phyloP scores from a whole-genome alignment of 1,140 invertebrate genomes.

The Nasonia vitripennis region DNA sequence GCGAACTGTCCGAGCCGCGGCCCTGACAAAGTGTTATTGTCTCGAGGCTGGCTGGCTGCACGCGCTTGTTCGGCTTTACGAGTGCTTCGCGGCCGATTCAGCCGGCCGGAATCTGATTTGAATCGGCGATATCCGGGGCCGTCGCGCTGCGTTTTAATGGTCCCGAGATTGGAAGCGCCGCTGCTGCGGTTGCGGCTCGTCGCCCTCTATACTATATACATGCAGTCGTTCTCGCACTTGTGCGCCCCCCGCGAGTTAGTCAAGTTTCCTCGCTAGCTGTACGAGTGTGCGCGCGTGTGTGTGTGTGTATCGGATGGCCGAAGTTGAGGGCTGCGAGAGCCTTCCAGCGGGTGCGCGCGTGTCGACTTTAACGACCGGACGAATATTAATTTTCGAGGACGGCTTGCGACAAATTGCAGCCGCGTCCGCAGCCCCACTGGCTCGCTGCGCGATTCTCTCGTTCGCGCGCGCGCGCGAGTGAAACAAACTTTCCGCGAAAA shows the following conservation, averaged over 20 bases:
- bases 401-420: background rate
- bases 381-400: slow-evolving; percentile 27
- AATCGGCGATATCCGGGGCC: slow-evolving; percentile 21
- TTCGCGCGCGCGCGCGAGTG: too few species aligned
- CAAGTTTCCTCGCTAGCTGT: slow-evolving; percentile 13
- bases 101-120: slow-evolving; percentile 28
- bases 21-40: slow-evolving; percentile 40
- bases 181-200: background rate
- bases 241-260: slow-evolving; percentile 19
- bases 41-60: background rate
- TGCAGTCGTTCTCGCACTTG: too few species aligned
- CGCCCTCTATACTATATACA: background rate
- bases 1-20: background rate
- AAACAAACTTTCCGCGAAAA: too few species aligned
- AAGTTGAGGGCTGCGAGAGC: background rate
- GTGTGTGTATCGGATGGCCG: background rate
- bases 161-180: slow-evolving; percentile 2
- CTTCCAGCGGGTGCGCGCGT: background rate
- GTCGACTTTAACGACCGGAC: background rate
- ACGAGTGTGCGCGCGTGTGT: background rate
- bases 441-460: too few species aligned
- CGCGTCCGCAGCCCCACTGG: background rate
- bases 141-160: slow-evolving; percentile 37
- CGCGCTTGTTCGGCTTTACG: slow-evolving; percentile 5
- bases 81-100: slow-evolving; percentile 14